Conservation (phyloP, 2,888 invertebrate species). For the Ichneumoninae sp. region DNA sequence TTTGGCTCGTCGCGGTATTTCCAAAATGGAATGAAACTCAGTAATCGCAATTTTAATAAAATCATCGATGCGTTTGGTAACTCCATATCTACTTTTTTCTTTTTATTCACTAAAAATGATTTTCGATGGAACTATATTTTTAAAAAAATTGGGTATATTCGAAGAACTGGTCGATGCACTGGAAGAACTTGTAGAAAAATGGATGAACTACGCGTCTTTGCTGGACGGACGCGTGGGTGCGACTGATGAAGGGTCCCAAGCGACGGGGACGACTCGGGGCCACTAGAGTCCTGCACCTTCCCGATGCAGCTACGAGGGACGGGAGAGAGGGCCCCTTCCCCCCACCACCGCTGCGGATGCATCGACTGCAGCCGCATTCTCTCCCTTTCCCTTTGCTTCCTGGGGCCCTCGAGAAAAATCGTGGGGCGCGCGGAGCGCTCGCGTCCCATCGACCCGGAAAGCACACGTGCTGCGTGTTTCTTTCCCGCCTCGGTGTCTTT, state of each 20-base stretch:
- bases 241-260: constrained; percentile 74
- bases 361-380: constrained; percentile 40
- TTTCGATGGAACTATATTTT: neutral
- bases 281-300: constrained; percentile 63
- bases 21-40: neutral
- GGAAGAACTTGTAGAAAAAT: neutral
- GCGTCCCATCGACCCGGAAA: constrained; percentile 27
- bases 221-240: constrained; percentile 76
- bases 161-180: neutral
- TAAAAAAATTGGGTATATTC: neutral
- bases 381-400: constrained; percentile 26
- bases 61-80: neutral
- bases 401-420: constrained; percentile 44
- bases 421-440: constrained; percentile 56
- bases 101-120: neutral
- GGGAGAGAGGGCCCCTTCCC: constrained; percentile 57
- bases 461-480: constrained; percentile 52
- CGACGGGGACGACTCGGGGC: constrained; percentile 58
- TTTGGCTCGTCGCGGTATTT: neutral
- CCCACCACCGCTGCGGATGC: constrained; percentile 59
- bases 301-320: constrained; percentile 38
- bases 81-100: constrained; percentile 5
- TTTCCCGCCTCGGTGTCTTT: constrained; percentile 34
- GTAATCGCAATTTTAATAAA: neutral
- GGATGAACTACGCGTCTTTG: constrained; percentile 68